Conservation (phyloP, 2,113 vertebrate genomes). For the Lasiurus borealis region DNA sequence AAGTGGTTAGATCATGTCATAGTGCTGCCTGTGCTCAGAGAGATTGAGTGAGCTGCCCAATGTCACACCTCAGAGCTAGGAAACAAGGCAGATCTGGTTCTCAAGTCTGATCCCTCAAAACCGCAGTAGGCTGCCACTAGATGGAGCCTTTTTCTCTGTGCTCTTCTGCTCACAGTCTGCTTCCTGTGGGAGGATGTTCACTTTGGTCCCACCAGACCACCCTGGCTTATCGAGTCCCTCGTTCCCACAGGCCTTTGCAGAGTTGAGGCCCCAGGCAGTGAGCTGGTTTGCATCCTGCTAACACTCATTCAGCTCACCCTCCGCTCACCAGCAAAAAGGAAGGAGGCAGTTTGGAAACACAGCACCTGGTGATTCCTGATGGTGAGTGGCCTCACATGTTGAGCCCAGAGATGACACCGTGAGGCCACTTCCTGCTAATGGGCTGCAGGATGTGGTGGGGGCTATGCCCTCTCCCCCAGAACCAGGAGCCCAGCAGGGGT, state of each 20-base stretch:
- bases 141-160: not conserved
- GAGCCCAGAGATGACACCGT: not conserved
- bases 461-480: accelerated
- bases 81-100: not conserved
- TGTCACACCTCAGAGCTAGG: not conserved
- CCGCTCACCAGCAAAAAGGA: not conserved
- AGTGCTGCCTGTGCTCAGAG: not conserved
- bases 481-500: not conserved
- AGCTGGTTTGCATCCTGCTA: not conserved
- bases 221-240: too few species aligned
- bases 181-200: too few species aligned
- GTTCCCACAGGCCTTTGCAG: too few species aligned
- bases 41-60: not conserved
- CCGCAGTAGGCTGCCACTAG: not conserved
- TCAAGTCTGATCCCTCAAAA: not conserved
- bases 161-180: not conserved
- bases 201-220: too few species aligned
- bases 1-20: not conserved
- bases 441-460: not conserved
- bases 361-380: not conserved
- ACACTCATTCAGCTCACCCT: not conserved
- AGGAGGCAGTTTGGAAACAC: not conserved
- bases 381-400: too few species aligned
- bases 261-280: too few species aligned
- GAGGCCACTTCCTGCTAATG: not conserved